phyloP scores from a whole-genome alignment of 1,140 invertebrate species.

The Cotesia vestalis region DNA sequence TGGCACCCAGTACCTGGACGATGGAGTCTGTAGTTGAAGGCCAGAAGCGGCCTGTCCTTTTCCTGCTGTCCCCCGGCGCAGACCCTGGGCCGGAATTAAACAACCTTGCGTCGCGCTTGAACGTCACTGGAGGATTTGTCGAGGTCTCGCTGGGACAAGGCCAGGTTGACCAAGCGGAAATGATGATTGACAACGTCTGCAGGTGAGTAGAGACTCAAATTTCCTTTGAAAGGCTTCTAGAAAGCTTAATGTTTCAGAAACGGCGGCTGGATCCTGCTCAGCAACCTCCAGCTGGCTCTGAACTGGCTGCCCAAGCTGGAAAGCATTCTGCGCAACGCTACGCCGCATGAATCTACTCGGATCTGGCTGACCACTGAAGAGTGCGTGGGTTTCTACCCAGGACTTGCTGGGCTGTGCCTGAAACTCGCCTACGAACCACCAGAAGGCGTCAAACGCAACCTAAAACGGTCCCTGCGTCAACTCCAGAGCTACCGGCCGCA shows the following conservation, averaged over 20 bases:
- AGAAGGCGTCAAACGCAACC: constrained; percentile 71
- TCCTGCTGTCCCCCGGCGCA: constrained; percentile 76
- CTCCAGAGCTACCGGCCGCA: constrained; percentile 53
- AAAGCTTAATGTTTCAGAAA: constrained; percentile 57
- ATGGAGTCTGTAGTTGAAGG: constrained; percentile 62
- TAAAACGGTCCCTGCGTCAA: constrained; percentile 63
- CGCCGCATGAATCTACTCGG: constrained; percentile 72
- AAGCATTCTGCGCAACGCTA: constrained; percentile 72
- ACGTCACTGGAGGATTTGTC: constrained; percentile 51
- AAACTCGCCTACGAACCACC: constrained; percentile 90
- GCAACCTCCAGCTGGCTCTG: constrained; percentile 89
- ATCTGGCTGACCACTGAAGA: constrained; percentile 81
- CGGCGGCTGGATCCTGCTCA: constrained; percentile 82
- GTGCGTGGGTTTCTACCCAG: constrained; percentile 74
- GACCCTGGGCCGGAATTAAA: constrained; percentile 81
- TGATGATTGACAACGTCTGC: constrained; percentile 67
- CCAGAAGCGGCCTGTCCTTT: constrained; percentile 70
- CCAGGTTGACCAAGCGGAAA: constrained; percentile 69
- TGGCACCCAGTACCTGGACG: constrained; percentile 55
- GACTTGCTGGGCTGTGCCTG: constrained; percentile 74
- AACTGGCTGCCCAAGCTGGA: constrained; percentile 80
- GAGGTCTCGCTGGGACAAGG: constrained; percentile 81
- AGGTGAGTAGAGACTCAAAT: constrained; percentile 52
- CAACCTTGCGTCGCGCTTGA: constrained; percentile 66
- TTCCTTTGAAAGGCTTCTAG: background rate